These are phyloP conservation scores for Rugalucina vietnamica DNA, from an alignment of 2,888 invertebrate species.

Conservation along the genomic window DNA sequence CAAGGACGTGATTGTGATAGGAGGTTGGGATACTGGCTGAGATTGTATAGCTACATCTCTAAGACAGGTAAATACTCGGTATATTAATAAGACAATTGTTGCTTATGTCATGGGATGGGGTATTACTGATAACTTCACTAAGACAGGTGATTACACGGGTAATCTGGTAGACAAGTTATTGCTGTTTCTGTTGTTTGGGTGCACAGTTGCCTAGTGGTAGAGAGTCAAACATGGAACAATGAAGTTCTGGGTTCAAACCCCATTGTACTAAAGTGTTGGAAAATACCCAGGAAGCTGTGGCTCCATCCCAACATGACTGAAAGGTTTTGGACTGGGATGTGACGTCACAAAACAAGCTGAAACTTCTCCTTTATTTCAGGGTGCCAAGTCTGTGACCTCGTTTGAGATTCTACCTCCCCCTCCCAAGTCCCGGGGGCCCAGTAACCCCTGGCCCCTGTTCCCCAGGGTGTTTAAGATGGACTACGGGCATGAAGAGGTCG, in stretches of 20 bases:
- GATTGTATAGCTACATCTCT: constrained; percentile 99
- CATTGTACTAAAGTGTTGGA: too few species aligned
- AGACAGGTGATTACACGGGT: constrained; percentile 89
- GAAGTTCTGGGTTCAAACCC: too few species aligned
- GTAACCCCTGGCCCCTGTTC: constrained; percentile 99
- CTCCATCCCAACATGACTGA: too few species aligned
- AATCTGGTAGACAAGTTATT: too few species aligned
- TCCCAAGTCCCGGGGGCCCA: constrained; percentile 90
- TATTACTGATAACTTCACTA: constrained; percentile 94
- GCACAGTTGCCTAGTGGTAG: too few species aligned
- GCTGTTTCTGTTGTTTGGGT: too few species aligned
- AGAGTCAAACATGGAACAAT: too few species aligned
- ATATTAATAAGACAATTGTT: constrained; percentile 97
- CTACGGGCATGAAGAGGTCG: constrained; percentile 99
- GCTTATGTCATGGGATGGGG: constrained; percentile 90
- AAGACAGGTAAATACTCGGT: constrained; percentile 90
- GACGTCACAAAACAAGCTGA: too few species aligned
- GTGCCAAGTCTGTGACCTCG: constrained; percentile 95
- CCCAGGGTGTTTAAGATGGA: constrained; percentile 98
- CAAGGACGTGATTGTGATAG: constrained; percentile 97
- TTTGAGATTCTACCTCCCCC: constrained; percentile 99
- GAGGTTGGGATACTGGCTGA: constrained; percentile 95
- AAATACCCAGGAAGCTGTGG: too few species aligned
- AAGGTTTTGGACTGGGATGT: too few species aligned
- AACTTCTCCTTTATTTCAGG: constrained; percentile 87